Base-by-base conservation (phyloP, 2,113 vertebrate species). In the Galbula dea region DNA sequence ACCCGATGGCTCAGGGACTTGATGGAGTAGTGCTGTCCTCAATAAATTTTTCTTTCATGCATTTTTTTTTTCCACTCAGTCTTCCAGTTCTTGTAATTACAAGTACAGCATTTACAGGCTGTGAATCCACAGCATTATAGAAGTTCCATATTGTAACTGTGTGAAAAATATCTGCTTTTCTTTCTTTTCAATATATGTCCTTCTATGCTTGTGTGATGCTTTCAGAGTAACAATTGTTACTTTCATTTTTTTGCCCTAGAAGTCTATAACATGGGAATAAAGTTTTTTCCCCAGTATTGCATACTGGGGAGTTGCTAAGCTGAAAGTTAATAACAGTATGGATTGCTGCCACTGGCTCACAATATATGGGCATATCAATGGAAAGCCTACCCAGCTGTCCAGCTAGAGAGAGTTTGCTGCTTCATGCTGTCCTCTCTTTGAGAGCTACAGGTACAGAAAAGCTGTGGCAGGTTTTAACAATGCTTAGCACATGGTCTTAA, bases 201-300 rank as follows among this genome's bases (percentile, higher is more conserved):
- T 71, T 3, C n/a, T 45, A 14, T 9, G 2, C 16, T 62, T 20
- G 12, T 76, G 54, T 27, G n/a, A 45, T 23, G 16, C 5, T 83
- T 24, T 36, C 18, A 18, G n/a, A 37, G 43, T 32, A 26, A 59
- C 45, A 55, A 30, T 16, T 43, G 24, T 17, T 46, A 1, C 16
- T 39, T 43, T 17, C 0, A 0, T n/a, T 29, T 58, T 58, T 32
- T 59, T 6, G 0, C 5, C 10, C 6, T n/a, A 6, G 23, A 10
- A 63, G 37, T 16, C 30, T 16, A 5, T 2, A 43, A 16, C 2
- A 9, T 2, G 29, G 19, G 18, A 22, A 43, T 14, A 43, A 68
- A 65, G 1, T 20, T 6, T 39, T 30, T 63, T 73, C 55, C 49
- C 36, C 41, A 21, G 7, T 36, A 7, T 9, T 77, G 27, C 10